Conservation (phyloP, 2,888 invertebrate genomes). For the Alviniconcha strummeri region DNA sequence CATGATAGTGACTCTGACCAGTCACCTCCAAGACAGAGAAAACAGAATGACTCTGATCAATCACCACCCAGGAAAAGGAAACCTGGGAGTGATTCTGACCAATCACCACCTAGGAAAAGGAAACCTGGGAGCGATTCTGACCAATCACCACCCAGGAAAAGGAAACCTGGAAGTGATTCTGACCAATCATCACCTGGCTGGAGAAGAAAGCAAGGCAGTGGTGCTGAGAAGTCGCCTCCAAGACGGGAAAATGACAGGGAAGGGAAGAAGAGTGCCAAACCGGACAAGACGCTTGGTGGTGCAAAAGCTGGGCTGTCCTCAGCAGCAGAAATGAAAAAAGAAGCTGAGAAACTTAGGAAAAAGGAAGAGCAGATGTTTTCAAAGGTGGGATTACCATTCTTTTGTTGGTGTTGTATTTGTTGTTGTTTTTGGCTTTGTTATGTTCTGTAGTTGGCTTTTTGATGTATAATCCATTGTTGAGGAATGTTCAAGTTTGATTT, state of each 20-base stretch:
- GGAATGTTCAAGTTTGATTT: too few species aligned
- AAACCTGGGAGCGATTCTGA: slow-evolving; percentile 58
- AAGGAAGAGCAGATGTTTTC: slow-evolving; percentile 84
- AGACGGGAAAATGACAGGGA: slow-evolving; percentile 49
- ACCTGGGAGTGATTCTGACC: slow-evolving; percentile 60
- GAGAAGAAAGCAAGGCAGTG: slow-evolving; percentile 52
- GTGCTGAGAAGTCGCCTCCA: slow-evolving; percentile 60
- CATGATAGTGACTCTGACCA: slow-evolving; percentile 70
- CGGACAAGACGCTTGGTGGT: slow-evolving; percentile 84
- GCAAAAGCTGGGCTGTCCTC: slow-evolving; percentile 90
- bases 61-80: slow-evolving; percentile 41
- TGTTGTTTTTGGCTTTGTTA: neutral
- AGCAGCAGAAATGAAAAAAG: slow-evolving; percentile 83
- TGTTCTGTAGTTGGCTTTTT: neutral
- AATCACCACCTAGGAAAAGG: slow-evolving; percentile 66
- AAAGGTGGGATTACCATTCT: slow-evolving; percentile 68
- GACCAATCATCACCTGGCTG: slow-evolving; percentile 70
- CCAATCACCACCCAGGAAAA: slow-evolving; percentile 64
- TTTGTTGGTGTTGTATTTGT: neutral
- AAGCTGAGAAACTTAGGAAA: slow-evolving; percentile 81
- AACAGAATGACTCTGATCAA: slow-evolving; percentile 63
- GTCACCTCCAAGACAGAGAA: slow-evolving; percentile 52
- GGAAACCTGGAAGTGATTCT: slow-evolving; percentile 63
- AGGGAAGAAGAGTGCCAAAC: slow-evolving; percentile 75
- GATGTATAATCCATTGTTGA: too few species aligned